Conservation (phyloP, 2,797 vertebrate species). For the Pogoniulus pusillus region DNA sequence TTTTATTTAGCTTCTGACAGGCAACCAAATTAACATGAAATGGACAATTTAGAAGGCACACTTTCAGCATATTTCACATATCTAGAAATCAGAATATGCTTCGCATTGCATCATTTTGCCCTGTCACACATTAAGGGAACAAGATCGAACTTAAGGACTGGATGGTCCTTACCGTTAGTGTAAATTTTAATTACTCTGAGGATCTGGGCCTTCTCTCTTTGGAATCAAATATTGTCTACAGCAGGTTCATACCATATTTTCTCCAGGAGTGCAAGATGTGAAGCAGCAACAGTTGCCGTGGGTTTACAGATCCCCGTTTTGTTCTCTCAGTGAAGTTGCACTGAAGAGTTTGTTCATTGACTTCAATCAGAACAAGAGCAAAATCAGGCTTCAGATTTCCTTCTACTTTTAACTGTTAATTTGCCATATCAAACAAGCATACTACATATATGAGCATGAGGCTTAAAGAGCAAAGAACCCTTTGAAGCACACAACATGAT, state of each 20-base stretch:
- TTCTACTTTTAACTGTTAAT: constrained; percentile 49
- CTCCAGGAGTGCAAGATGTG: not conserved
- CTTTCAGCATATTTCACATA: not conserved
- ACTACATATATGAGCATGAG: not conserved
- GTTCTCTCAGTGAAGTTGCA: not conserved
- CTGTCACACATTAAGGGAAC: not conserved
- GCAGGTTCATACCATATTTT: not conserved
- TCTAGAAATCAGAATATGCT: not conserved
- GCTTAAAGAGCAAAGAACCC: not conserved
- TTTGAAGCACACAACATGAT: constrained; percentile 48
- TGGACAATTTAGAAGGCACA: not conserved
- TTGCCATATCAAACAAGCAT: not conserved
- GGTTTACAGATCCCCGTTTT: not conserved
- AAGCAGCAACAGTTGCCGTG: not conserved
- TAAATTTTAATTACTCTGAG: not conserved
- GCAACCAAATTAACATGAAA: not conserved
- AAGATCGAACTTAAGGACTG: not conserved
- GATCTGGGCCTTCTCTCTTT: not conserved
- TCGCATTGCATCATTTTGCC: not conserved
- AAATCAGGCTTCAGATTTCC: not conserved
- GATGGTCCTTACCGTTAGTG: fast-evolving
- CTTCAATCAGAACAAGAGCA: not conserved
- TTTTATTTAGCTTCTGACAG: not conserved
- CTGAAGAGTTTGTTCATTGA: not conserved
- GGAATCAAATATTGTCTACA: not conserved